phyloP scores from a whole-genome alignment of 2,888 invertebrate genomes.

The Tortrix viridana region DNA sequence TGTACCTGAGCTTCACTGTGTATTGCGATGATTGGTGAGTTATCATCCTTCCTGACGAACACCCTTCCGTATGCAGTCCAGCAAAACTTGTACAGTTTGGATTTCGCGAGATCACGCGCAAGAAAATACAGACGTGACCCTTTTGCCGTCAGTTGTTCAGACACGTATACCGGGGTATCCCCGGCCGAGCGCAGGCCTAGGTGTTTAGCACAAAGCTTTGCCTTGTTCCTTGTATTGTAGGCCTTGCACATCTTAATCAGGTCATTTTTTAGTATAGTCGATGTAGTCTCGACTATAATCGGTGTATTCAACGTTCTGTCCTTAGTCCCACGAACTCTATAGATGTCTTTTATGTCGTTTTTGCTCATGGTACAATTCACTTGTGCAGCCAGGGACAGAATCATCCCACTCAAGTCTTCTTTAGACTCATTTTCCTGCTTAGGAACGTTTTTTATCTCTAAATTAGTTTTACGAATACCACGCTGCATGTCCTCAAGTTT shows the following conservation, averaged over 20 bases:
- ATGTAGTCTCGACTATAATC: constrained; percentile 23
- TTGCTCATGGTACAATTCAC: constrained; percentile 22
- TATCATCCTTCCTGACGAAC: too few relatives aligned
- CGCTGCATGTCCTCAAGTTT: constrained; percentile 31
- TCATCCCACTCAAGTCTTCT: constrained; percentile 25
- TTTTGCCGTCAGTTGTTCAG: not conserved
- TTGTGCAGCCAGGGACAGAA: constrained; percentile 13
- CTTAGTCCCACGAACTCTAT: constrained; percentile 14
- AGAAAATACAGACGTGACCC: too few relatives aligned
- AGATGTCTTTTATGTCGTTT: too few relatives aligned
- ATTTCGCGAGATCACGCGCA: too few relatives aligned
- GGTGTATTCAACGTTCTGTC: constrained; percentile 6
- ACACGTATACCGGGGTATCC: constrained; percentile 1
- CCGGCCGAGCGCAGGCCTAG: constrained; percentile 10
- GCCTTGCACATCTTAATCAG: constrained; percentile 22
- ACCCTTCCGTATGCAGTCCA: too few relatives aligned
- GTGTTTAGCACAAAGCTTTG: constrained; percentile 37
- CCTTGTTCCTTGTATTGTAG: constrained; percentile 22
- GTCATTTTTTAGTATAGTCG: constrained; percentile 28
- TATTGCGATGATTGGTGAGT: too few relatives aligned
- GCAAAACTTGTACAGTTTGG: too few relatives aligned
- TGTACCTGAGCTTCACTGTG: too few relatives aligned
- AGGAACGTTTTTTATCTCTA: constrained; percentile 35
- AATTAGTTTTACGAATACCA: constrained; percentile 25
- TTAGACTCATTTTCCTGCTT: constrained; percentile 18